phyloP scores from a whole-genome alignment of 2,113 vertebrate species.

The Gadus chalcogrammus region DNA sequence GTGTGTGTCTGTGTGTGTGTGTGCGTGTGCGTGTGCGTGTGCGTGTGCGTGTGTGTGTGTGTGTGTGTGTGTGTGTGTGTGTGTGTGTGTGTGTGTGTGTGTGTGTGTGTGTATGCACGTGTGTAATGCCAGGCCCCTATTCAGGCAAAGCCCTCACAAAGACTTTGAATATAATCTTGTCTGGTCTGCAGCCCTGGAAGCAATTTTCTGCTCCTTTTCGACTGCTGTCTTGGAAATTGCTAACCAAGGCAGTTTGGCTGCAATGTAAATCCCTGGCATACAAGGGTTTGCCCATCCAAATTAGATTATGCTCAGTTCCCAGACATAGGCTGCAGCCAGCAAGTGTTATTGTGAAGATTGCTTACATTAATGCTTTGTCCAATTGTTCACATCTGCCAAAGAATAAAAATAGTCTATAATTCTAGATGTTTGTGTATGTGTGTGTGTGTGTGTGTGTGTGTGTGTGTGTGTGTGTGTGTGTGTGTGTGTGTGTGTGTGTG shows the following conservation, averaged over 20 bases:
- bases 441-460: conserved; percentile 32
- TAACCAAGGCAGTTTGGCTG: conserved; percentile 79
- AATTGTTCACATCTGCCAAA: conserved; percentile 69
- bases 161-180: conserved; percentile 80
- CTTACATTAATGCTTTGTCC: conserved; percentile 75
- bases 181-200: conserved; percentile 75
- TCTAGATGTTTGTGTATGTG: conserved; percentile 35
- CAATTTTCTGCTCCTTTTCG: conserved; percentile 81
- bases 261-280: conserved; percentile 78
- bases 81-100: conserved; percentile 10
- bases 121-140: conserved; percentile 64
- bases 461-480: conserved; percentile 21
- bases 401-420: conserved; percentile 65
- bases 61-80: conserved; percentile 8
- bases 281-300: conserved; percentile 77
- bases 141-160: conserved; percentile 76
- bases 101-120: conserved; percentile 29
- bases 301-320: conserved; percentile 75
- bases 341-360: conserved; percentile 76
- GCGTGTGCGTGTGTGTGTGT: conserved; percentile 10
- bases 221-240: conserved; percentile 75
- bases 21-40: background rate
- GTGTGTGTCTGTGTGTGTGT: conserved; percentile 8
- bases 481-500: conserved; percentile 21
- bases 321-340: conserved; percentile 74